Base-by-base conservation (phyloP, 1,140 invertebrate genomes). In the Brachionus paranguensis region DNA sequence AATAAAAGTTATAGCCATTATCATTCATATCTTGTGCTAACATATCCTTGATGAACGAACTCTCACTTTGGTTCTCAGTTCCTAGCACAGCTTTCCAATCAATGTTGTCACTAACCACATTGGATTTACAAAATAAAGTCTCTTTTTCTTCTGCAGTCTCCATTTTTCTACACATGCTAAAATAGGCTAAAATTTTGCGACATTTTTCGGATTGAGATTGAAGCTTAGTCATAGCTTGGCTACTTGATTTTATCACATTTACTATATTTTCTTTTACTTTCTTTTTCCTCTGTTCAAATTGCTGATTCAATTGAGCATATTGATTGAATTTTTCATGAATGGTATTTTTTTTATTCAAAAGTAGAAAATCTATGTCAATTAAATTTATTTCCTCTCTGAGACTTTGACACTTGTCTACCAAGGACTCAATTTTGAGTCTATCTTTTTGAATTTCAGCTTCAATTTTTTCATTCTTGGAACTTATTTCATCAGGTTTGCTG, bases 261-360 rank as follows among this genome's bases (percentile, higher is more conserved):
- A 76, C 1, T 6, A 50, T 27, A n/a, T 76, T 47, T 3, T 47
- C 33, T 47, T n/a, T 47, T 14, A 24, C 14, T 76, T 50, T 24
- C 24, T 50, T 50, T 53, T 50, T 50, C n/a, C 45, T 27, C 12
- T 4, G 17, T 2, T 50, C 14, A 50, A 27, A 50, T 12, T 76
- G 4, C 50, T 47, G 10, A 50, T 20, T 50, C 8, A 50, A 76
- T 2, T 20, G 27, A 29, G 20, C 24, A 37, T 50, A 76, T 27
- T 76, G 20, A n/a, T 50, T 47, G 14, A 53, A 76, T 29, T 76
- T 76, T 50, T 76, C 72, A 50, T 76, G 72, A 12, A 76, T 27
- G 17, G 43, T 20, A 10, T 27, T 50, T 50, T 50, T 47, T 76
- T 76, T 76, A 50, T 76, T 50, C 12, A 50, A 50, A 27, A 76